phyloP scores from a whole-genome alignment of 2,113 vertebrate species.

The Vimba vimba region DNA sequence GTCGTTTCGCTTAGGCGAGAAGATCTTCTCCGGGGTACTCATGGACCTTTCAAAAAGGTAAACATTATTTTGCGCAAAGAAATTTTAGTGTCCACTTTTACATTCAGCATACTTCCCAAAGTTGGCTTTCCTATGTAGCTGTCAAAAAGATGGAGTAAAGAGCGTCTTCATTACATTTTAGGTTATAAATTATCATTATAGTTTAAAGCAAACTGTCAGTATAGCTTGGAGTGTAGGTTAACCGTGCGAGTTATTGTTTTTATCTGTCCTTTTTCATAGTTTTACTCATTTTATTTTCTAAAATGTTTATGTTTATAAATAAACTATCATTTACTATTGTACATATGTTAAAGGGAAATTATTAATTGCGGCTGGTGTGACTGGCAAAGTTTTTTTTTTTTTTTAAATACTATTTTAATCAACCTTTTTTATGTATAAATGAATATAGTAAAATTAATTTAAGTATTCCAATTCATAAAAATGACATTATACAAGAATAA shows the following conservation, averaged over 20 bases:
- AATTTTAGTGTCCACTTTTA: not conserved
- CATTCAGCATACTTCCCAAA: not conserved
- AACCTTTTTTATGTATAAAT: not conserved
- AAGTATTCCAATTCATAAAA: not conserved
- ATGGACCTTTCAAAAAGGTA: slow-evolving; percentile 98
- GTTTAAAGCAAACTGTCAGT: not conserved
- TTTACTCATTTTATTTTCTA: not conserved
- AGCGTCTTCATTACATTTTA: not conserved
- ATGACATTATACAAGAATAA: no score
- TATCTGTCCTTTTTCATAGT: not conserved
- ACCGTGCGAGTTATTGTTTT: not conserved
- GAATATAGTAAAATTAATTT: not conserved
- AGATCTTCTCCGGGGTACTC: slow-evolving; percentile 94
- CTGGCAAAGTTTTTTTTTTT: not conserved
- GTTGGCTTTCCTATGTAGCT: not conserved
- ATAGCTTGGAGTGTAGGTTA: not conserved
- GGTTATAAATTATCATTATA: not conserved
- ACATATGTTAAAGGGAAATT: no score
- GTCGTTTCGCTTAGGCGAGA: slow-evolving; percentile 91
- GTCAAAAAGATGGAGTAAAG: not conserved
- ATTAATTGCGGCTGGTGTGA: no score
- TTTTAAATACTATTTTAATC: not conserved
- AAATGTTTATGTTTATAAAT: no score
- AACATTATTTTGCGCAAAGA: not conserved
- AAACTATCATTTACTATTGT: no score